phyloP scores from a whole-genome alignment of 2,888 invertebrate species.

The Zonitis immaculata region DNA sequence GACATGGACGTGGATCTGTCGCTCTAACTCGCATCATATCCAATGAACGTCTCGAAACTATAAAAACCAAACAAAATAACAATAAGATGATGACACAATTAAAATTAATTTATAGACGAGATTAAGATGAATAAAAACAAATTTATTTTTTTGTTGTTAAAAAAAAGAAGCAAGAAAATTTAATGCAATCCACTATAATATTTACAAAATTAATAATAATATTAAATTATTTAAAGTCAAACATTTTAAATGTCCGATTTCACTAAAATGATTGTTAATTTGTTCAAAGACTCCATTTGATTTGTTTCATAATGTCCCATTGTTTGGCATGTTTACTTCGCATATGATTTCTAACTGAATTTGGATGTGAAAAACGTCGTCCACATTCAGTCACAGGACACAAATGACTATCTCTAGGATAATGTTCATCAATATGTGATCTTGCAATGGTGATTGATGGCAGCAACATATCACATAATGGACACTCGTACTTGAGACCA shows the following conservation, averaged over 20 bases:
- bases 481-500: conserved; percentile 57
- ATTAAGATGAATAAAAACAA: background rate
- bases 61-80: conserved; percentile 31
- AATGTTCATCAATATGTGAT: conserved; percentile 74
- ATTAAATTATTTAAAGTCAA: conserved; percentile 13
- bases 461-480: conserved; percentile 66
- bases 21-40: conserved; percentile 84
- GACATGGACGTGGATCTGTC: conserved; percentile 87
- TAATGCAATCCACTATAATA: conserved; percentile 18
- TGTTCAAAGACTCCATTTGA: conserved; percentile 60
- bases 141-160: background rate
- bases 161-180: conserved; percentile 9
- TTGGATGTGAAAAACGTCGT: conserved; percentile 74
- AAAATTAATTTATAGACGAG: background rate
- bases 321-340: conserved; percentile 74
- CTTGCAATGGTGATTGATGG: conserved; percentile 64
- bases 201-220: conserved; percentile 8
- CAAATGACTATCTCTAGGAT: conserved; percentile 77
- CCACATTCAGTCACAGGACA: conserved; percentile 75
- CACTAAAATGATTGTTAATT: background rate
- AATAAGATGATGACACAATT: no score
- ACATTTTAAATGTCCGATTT: conserved; percentile 15
- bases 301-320: conserved; percentile 80
- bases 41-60: conserved; percentile 73
- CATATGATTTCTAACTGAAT: conserved; percentile 85